Evolutionary conservation across 2,888 invertebrate genomes (phyloP).

Genomic region (Congeria kusceri): DNA sequence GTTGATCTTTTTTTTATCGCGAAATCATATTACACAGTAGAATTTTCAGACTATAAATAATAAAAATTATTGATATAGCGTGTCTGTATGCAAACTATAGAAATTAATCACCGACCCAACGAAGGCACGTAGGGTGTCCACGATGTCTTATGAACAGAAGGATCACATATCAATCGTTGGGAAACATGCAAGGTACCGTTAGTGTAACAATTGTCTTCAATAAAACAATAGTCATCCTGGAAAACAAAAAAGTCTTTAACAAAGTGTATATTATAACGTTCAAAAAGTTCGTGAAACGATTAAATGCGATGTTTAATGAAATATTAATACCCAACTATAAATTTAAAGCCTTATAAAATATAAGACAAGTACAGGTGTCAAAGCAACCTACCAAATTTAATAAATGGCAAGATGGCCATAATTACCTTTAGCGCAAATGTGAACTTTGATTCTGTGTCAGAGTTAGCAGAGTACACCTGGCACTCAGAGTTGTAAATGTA

Average conservation of each 20-base stretch:
- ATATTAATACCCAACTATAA: too few relatives aligned
- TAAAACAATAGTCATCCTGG: constrained; percentile 15
- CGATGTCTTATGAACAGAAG: background rate
- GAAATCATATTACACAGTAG: too few relatives aligned
- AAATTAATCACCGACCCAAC: too few relatives aligned
- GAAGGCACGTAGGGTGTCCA: constrained; percentile 3
- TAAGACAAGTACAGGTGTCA: too few relatives aligned
- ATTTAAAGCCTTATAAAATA: too few relatives aligned
- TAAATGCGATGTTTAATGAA: background rate
- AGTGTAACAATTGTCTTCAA: constrained; percentile 10
- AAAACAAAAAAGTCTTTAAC: too few relatives aligned
- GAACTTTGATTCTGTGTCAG: background rate
- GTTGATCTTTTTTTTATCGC: too few relatives aligned
- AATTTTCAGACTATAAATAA: too few relatives aligned
- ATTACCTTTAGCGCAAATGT: constrained; percentile 19
- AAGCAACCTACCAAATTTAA: background rate
- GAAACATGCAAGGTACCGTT: constrained; percentile 15
- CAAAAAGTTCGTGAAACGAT: background rate
- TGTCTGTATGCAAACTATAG: too few relatives aligned
- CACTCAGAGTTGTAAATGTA: too few relatives aligned
- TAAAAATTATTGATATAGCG: too few relatives aligned
- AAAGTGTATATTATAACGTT: background rate
- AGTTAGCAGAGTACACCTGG: too few relatives aligned
- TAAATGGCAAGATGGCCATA: background rate
- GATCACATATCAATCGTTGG: constrained; percentile 13